These are phyloP conservation scores for Vultur gryphus DNA, from an alignment of 2,797 vertebrate genomes.

Conservation along the genomic window DNA sequence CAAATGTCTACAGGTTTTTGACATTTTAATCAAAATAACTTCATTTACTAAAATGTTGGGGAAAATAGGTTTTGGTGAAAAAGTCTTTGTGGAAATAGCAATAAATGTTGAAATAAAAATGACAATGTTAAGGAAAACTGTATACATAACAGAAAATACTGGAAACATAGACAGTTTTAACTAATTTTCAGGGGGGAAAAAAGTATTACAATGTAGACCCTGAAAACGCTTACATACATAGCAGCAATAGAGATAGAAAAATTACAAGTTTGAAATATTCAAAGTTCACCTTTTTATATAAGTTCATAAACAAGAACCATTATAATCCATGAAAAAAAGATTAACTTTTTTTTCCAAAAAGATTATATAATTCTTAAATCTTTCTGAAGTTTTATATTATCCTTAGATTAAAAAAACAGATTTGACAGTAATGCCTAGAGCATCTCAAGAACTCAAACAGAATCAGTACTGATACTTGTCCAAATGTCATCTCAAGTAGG, in stretches of 20 bases:
- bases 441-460: background rate
- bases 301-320: background rate
- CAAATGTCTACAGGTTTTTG: background rate
- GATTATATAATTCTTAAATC: background rate
- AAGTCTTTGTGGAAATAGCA: background rate
- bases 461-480: background rate
- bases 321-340: background rate
- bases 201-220: background rate
- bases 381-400: background rate
- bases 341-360: background rate
- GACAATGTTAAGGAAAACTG: background rate
- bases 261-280: background rate
- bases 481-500: background rate
- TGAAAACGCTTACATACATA: background rate
- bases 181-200: rapidly evolving
- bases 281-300: background rate
- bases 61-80: background rate
- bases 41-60: background rate
- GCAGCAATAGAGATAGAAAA: background rate
- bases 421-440: background rate
- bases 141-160: background rate
- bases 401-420: background rate
- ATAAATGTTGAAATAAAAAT: background rate
- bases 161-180: background rate
- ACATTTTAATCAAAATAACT: background rate